Conservation (phyloP, 2,888 invertebrate species). For the Callimorpha dominula region DNA sequence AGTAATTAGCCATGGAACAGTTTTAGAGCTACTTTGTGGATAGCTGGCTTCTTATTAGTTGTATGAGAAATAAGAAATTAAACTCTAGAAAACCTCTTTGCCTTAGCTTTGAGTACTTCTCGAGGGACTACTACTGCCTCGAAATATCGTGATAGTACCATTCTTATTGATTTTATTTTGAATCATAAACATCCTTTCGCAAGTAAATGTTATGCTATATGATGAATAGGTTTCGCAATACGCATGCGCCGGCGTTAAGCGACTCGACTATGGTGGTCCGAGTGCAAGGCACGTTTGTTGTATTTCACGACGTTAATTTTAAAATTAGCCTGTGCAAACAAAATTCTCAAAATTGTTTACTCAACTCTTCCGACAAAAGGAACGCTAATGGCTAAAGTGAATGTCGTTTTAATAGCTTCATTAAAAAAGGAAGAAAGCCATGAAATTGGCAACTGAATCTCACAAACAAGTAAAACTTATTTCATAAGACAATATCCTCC, state of each 20-base stretch:
- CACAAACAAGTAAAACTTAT: conserved; percentile 9
- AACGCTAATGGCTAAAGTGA: conserved; percentile 58
- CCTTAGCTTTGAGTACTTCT: not conserved
- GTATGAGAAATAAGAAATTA: not conserved
- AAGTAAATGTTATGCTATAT: conserved; percentile 36
- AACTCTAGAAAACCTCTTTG: not conserved
- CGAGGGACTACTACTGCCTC: not conserved
- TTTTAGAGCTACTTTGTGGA: no score
- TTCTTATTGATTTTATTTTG: conserved; percentile 11
- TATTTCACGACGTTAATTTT: conserved; percentile 83
- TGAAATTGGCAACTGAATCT: conserved; percentile 33
- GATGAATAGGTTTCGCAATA: conserved; percentile 55
- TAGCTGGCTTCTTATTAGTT: not conserved
- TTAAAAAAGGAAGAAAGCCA: conserved; percentile 10
- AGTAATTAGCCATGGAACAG: no score
- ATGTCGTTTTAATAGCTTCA: conserved; percentile 15
- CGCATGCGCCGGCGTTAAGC: conserved; percentile 52
- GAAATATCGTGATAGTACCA: not conserved
- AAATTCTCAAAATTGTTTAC: conserved; percentile 76
- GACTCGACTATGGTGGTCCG: conserved; percentile 78
- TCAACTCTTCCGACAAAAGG: conserved; percentile 64
- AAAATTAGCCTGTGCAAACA: conserved; percentile 83
- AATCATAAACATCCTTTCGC: conserved; percentile 47
- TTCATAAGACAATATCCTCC: conserved; percentile 42
- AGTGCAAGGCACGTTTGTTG: conserved; percentile 79